These are phyloP conservation scores for Agrochola macilenta DNA, from an alignment of 2,888 invertebrate species.

Conservation along the genomic window DNA sequence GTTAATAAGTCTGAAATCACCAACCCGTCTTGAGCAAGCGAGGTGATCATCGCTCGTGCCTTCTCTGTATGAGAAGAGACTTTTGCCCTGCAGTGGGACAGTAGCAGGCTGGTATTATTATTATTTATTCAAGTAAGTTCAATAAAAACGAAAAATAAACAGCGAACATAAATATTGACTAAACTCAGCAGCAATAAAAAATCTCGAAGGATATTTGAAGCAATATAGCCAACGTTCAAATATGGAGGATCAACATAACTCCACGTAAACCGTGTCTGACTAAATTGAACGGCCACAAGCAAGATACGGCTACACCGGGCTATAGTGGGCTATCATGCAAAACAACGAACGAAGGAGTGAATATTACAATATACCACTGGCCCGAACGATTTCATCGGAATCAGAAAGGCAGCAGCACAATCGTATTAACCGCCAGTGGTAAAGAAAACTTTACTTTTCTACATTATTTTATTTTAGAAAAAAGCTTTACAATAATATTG, in stretches of 20 bases:
- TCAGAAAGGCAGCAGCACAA: neutral
- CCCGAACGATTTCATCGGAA: neutral
- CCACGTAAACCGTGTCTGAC: constrained; percentile 52
- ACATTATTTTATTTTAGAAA: neutral
- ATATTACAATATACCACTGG: constrained; percentile 25
- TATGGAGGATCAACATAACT: constrained; percentile 64
- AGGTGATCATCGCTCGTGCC: too few species aligned
- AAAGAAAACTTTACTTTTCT: neutral
- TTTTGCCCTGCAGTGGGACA: too few species aligned
- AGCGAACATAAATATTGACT: constrained; percentile 30
- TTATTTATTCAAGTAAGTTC: neutral
- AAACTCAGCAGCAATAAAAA: constrained; percentile 41
- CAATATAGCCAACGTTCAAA: constrained; percentile 59
- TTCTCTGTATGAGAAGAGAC: too few species aligned
- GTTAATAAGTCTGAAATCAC: too few species aligned
- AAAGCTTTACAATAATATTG: neutral
- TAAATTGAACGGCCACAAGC: constrained; percentile 63
- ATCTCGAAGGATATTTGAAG: constrained; percentile 52
- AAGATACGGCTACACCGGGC: constrained; percentile 35
- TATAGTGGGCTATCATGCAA: constrained; percentile 49
- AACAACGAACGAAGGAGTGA: constrained; percentile 24
- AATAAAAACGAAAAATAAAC: constrained; percentile 7
- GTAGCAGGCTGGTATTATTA: too few species aligned
- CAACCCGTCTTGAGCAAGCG: too few species aligned
- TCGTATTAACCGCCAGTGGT: neutral